Evolutionary conservation across 2,113 vertebrate genomes (phyloP).

Genomic region (Nyctibius bracteatus): DNA sequence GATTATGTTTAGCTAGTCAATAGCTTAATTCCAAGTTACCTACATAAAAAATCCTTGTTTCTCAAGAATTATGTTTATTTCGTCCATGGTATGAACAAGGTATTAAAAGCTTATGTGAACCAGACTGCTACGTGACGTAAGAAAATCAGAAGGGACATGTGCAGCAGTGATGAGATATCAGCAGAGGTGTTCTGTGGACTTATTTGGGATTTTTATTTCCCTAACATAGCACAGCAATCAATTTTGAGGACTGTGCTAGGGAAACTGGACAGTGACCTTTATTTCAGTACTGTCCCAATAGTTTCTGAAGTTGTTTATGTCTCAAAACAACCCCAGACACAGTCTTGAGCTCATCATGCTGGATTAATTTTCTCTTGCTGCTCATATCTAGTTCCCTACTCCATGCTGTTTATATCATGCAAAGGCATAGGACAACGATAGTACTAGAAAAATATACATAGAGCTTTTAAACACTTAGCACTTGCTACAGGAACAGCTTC

Average conservation of each 20-base stretch:
- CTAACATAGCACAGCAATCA: background rate
- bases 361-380: slow-evolving; percentile 55
- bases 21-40: background rate
- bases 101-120: background rate
- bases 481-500: background rate
- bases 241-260: background rate
- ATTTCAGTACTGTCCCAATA: background rate
- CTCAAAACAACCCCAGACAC: background rate
- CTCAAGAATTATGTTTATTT: background rate
- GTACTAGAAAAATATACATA: background rate
- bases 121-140: background rate
- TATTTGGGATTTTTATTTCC: background rate
- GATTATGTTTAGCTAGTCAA: background rate
- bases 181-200: background rate
- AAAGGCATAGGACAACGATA: background rate
- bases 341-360: background rate
- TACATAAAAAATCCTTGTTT: background rate
- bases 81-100: background rate
- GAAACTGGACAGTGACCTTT: background rate
- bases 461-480: background rate
- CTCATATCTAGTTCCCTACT: background rate
- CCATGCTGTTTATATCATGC: background rate
- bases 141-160: background rate
- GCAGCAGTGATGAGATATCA: background rate
- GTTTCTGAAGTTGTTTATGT: background rate